These are phyloP conservation scores for Lasioglossum zephyrum DNA, from an alignment of 2,888 invertebrate species.

Conservation along the genomic window DNA sequence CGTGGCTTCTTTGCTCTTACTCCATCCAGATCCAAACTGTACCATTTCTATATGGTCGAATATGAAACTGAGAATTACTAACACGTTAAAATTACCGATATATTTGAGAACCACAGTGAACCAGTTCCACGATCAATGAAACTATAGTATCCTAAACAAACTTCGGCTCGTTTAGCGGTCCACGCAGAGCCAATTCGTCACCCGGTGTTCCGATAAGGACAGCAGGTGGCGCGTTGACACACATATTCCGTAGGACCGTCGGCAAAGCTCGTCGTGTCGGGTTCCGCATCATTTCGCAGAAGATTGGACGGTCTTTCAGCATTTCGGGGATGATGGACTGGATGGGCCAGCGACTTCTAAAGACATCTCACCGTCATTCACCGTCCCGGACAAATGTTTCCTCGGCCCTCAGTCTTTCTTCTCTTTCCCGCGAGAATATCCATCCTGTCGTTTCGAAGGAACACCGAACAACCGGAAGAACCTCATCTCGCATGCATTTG, in stretches of 20 bases:
- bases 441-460: neutral
- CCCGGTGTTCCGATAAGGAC: neutral
- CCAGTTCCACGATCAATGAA: neutral
- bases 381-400: constrained; percentile 10
- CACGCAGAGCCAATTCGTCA: neutral
- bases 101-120: neutral
- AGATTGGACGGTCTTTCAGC: constrained; percentile 32
- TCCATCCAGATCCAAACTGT: neutral
- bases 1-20: neutral
- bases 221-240: neutral
- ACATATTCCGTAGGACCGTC: neutral
- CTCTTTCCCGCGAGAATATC: neutral
- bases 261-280: constrained; percentile 8
- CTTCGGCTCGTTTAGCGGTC: neutral
- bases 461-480: constrained; percentile 8
- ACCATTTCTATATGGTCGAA: neutral
- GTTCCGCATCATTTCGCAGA: constrained; percentile 36
- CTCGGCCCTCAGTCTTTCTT: neutral
- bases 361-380: constrained; percentile 16
- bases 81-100: neutral
- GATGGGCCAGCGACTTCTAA: constrained; percentile 21
- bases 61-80: neutral
- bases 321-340: constrained; percentile 18
- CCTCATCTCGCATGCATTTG: constrained; percentile 10
- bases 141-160: neutral